phyloP scores from a whole-genome alignment of 2,797 vertebrate genomes.

The Aplochiton taeniatus region DNA sequence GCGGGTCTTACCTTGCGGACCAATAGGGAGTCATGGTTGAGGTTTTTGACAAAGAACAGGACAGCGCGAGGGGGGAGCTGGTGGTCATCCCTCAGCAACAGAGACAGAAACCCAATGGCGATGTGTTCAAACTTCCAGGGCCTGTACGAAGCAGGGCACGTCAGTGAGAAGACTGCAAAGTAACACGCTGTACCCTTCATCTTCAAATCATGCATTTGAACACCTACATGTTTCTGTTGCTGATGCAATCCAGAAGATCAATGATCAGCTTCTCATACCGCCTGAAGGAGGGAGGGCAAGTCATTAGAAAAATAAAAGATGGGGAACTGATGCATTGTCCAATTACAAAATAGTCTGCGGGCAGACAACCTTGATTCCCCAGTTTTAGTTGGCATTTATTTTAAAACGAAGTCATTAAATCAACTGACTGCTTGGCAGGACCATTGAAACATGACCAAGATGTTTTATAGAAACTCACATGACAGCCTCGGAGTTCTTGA shows the following conservation, averaged over 20 bases:
- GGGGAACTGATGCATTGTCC: too few species aligned
- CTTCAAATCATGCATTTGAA: not conserved
- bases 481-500: slow-evolving; percentile 83
- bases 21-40: slow-evolving; percentile 94
- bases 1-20: slow-evolving; percentile 93
- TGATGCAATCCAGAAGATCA: slow-evolving; percentile 84
- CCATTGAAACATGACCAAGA: too few species aligned
- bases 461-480: slow-evolving; percentile 71
- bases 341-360: too few species aligned
- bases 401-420: too few species aligned
- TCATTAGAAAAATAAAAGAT: too few species aligned
- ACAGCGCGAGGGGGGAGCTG: slow-evolving; percentile 85
- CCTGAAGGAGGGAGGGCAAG: slow-evolving; percentile 64
- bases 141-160: slow-evolving; percentile 63
- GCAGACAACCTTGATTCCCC: too few species aligned
- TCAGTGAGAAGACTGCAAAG: not conserved
- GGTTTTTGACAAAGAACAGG: slow-evolving; percentile 90
- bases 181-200: not conserved
- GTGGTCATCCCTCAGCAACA: slow-evolving; percentile 91
- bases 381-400: too few species aligned
- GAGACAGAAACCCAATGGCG: slow-evolving; percentile 90
- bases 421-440: too few species aligned
- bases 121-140: slow-evolving; percentile 99
- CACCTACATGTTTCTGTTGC: slow-evolving; percentile 93
- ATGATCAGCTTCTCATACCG: slow-evolving; percentile 88